Conservation (phyloP, 2,888 invertebrate species). For the Crocallis elinguaria region DNA sequence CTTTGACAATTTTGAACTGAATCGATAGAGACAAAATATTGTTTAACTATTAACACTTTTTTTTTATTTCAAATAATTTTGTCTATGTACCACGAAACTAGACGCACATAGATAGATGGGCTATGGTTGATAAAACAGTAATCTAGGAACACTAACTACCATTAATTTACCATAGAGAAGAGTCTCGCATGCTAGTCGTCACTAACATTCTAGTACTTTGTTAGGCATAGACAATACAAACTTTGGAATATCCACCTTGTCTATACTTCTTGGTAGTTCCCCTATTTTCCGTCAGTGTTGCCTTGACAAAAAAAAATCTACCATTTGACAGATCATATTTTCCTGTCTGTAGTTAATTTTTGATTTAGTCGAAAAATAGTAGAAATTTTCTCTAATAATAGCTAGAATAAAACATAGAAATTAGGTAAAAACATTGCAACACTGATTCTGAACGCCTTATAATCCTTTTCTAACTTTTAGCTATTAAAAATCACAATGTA, state of each 20-base stretch:
- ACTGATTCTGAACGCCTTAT: constrained; percentile 36
- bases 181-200: constrained; percentile 75
- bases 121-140: constrained; percentile 68
- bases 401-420: constrained; percentile 15
- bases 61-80: constrained; percentile 14
- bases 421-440: constrained; percentile 39
- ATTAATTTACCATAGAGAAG: constrained; percentile 54
- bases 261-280: constrained; percentile 52
- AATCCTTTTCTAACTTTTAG: constrained; percentile 19
- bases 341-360: constrained; percentile 15
- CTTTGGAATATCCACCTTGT: constrained; percentile 44
- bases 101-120: constrained; percentile 64
- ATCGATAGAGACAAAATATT: too few relatives aligned
- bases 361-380: constrained; percentile 16
- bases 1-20: too few relatives aligned
- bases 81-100: constrained; percentile 56
- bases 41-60: too few relatives aligned
- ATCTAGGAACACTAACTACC: constrained; percentile 47
- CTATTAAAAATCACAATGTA: constrained; percentile 27
- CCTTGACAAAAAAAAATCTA: constrained; percentile 42
- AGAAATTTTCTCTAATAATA: constrained; percentile 18
- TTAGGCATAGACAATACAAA: constrained; percentile 56
- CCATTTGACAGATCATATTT: constrained; percentile 12
- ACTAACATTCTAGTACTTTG: constrained; percentile 68
- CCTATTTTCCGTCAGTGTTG: constrained; percentile 65